These are phyloP conservation scores for Bombus breviceps DNA, from an alignment of 1,140 invertebrate genomes.

Conservation along the genomic window DNA sequence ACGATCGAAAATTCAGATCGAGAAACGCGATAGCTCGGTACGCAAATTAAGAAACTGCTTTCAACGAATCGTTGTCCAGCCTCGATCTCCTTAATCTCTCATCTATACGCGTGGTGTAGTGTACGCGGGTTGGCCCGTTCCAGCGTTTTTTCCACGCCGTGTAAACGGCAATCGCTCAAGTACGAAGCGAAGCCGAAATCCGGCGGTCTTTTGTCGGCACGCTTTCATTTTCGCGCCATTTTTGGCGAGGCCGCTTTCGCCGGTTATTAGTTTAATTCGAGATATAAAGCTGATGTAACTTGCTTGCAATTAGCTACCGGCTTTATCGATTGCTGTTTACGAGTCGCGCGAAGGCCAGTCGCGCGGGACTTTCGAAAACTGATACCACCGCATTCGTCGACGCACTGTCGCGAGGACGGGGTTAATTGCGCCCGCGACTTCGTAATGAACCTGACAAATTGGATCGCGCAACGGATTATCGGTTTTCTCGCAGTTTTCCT, in stretches of 20 bases:
- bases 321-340: slow-evolving; percentile 70
- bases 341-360: slow-evolving; percentile 59
- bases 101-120: background rate
- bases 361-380: slow-evolving; percentile 46
- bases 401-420: background rate
- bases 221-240: slow-evolving; percentile 76
- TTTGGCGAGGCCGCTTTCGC: slow-evolving; percentile 77
- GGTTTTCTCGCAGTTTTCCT: background rate
- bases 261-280: slow-evolving; percentile 76
- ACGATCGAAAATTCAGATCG: background rate
- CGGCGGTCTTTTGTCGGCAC: slow-evolving; percentile 64
- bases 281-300: slow-evolving; percentile 70
- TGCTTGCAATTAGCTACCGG: slow-evolving; percentile 67
- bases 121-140: no score
- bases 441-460: slow-evolving; percentile 2
- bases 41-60: slow-evolving; percentile 18
- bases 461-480: background rate
- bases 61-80: background rate
- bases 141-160: slow-evolving; percentile 3
- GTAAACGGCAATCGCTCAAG: slow-evolving; percentile 32
- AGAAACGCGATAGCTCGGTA: background rate
- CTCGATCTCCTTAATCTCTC: slow-evolving; percentile 16
- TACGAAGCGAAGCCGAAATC: slow-evolving; percentile 47
- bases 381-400: slow-evolving; percentile 6
- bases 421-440: slow-evolving; percentile 21